These are phyloP conservation scores for Antrozous pallidus DNA, from an alignment of 2,797 vertebrate species.

Conservation along the genomic window DNA sequence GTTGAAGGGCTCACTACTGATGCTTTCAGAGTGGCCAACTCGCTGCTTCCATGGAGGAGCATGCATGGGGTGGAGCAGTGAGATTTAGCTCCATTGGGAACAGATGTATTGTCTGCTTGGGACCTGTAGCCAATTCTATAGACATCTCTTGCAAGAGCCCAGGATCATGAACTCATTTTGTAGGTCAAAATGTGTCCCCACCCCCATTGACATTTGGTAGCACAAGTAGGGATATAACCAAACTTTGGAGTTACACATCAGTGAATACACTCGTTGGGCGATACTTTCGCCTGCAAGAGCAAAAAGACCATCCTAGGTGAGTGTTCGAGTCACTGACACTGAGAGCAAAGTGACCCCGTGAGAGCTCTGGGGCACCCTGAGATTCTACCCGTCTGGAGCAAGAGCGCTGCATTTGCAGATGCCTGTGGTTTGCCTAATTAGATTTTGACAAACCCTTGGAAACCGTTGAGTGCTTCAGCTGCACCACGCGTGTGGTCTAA, in stretches of 20 bases:
- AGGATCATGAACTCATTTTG: background rate
- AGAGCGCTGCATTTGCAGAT: slow-evolving; percentile 41
- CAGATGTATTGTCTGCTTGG: background rate
- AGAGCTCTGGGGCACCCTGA: slow-evolving; percentile 52
- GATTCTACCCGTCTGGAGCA: slow-evolving; percentile 57
- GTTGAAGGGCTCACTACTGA: accelerated
- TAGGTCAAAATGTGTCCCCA: background rate
- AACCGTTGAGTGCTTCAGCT: slow-evolving; percentile 15
- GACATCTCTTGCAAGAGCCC: background rate
- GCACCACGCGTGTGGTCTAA: slow-evolving; percentile 51
- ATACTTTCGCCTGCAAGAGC: slow-evolving; percentile 16
- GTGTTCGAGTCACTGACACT: background rate
- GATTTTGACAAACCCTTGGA: slow-evolving; percentile 67
- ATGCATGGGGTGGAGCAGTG: accelerated
- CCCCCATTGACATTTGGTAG: background rate
- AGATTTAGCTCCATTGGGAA: background rate
- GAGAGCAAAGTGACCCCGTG: slow-evolving; percentile 16
- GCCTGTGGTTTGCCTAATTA: slow-evolving; percentile 76
- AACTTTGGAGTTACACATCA: background rate
- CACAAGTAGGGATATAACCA: background rate
- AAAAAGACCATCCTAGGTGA: slow-evolving; percentile 51
- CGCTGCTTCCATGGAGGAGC: background rate
- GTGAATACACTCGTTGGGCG: slow-evolving; percentile 1
- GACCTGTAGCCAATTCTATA: background rate
- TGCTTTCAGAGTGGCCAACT: background rate